These are phyloP conservation scores for Wiebesia pumilae DNA, from an alignment of 1,140 invertebrate species.

Conservation along the genomic window DNA sequence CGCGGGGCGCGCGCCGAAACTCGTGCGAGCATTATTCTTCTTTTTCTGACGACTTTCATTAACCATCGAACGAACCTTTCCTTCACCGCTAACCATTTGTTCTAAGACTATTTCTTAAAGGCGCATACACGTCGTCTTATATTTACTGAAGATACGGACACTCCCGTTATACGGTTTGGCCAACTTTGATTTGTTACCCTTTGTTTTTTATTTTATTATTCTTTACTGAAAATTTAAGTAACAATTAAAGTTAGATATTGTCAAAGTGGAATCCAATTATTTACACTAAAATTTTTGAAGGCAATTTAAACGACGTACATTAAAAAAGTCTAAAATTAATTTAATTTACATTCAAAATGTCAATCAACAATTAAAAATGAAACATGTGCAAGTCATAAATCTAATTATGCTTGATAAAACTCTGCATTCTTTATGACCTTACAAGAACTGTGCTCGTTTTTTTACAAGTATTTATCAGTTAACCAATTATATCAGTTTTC, in stretches of 20 bases:
- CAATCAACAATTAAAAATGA: no score
- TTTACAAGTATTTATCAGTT: no score
- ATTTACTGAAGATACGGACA: neutral
- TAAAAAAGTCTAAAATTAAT: no score
- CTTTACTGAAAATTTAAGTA: neutral
- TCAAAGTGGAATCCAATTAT: no score
- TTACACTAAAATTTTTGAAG: neutral
- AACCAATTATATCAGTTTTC: no score
- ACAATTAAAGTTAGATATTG: neutral
- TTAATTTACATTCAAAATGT: no score
- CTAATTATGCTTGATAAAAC: no score
- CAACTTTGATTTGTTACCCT: neutral
- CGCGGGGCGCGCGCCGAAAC: slow-evolving; percentile 11
- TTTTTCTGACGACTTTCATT: slow-evolving; percentile 39
- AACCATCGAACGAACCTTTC: neutral
- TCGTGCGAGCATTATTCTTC: slow-evolving; percentile 37
- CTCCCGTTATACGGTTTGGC: neutral
- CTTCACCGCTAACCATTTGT: slow-evolving; percentile 13
- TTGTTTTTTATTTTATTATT: neutral
- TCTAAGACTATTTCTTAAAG: neutral
- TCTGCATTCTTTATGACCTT: no score
- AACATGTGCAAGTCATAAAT: no score
- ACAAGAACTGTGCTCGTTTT: no score
- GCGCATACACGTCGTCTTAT: neutral
- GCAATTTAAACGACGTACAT: no score